These are phyloP conservation scores for Bos indicus DNA, from an alignment of 2,113 vertebrate genomes.

Conservation along the genomic window DNA sequence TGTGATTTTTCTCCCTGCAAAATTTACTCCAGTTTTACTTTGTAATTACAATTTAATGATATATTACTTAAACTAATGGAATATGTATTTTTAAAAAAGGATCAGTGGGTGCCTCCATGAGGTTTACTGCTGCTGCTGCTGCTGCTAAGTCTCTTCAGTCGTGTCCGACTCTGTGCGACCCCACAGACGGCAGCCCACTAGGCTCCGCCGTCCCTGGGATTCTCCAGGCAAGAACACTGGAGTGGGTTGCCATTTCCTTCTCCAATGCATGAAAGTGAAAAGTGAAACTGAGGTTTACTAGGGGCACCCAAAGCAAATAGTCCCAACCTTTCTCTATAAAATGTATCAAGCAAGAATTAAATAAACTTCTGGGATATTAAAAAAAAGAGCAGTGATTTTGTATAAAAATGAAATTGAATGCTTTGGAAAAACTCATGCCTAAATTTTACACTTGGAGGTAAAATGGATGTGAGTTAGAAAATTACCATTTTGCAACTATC, in stretches of 20 bases:
- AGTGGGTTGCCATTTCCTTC: too few species aligned
- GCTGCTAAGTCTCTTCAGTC: too few species aligned
- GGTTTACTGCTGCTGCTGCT: background rate
- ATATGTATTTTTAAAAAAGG: background rate
- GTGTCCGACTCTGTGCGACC: too few species aligned
- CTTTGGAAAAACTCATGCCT: background rate
- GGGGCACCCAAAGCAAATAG: constrained; percentile 55
- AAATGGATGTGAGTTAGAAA: background rate
- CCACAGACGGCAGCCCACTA: too few species aligned
- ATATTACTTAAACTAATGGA: background rate
- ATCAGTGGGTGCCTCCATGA: constrained; percentile 50
- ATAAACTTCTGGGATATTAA: constrained; percentile 81
- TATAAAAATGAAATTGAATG: background rate
- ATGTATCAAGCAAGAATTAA: constrained; percentile 77
- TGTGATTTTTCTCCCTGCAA: background rate
- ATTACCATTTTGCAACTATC: background rate
- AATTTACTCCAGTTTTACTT: background rate
- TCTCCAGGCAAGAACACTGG: too few species aligned
- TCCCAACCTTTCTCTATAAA: constrained; percentile 66
- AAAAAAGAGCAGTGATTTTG: background rate
- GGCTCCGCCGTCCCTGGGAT: too few species aligned
- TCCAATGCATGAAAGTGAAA: too few species aligned
- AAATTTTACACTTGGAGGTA: background rate
- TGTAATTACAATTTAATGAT: background rate
- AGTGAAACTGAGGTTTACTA: constrained; percentile 42